Evolutionary conservation across 2,113 vertebrate species (phyloP), one percentile per base, ranked within the genome.

Genomic region (Orthonyx spaldingii): DNA sequence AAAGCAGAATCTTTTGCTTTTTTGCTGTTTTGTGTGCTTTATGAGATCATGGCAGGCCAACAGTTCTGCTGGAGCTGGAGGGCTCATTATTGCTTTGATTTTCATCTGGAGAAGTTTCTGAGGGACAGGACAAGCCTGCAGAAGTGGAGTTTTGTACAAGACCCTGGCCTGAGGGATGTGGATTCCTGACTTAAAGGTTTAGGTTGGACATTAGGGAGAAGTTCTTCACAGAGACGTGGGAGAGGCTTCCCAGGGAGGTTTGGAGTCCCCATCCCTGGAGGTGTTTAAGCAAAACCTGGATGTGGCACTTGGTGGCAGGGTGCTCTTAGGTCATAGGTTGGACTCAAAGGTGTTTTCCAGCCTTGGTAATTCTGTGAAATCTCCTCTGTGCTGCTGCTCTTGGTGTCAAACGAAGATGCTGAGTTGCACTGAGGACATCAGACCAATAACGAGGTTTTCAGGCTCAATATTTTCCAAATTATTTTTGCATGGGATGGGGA

Each of bases 391-490:
- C 56, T 79, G 61, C 75, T 88, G 66, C 39, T 56, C 17, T 2
- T 57, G 35, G 7, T 33, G 52, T 24, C 42, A 55, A 3, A 3
- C 41, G 41, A 46, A 76, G 28, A 16, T 57, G 41, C 20, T 37
- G 22, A 64, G 41, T 12, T 71, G 39, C 59, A 50, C 50, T 0
- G 1, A 56, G 59, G 49, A 6, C 47, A 21, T 49, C 10, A 56
- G 26, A 16, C 8, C 28, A 69, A 2, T 32, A 65, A 23, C 0
- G 15, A 65, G 11, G 11, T 13, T 93, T 90, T 37, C 39, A 49
- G 71, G 28, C 20, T 76, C 21, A 3, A 0, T 26, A 1, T 63
- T 16, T 66, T 56, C 32, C 50, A 32, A 19, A 18, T 50, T 0
- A 24, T 33, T 87, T 33, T 37, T 37, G 5, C 47, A 6, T 33